Evolutionary conservation across 2,888 invertebrate species (phyloP), one percentile per base, ranked within the genome.

Genomic region (Drymonia ruficornis): DNA sequence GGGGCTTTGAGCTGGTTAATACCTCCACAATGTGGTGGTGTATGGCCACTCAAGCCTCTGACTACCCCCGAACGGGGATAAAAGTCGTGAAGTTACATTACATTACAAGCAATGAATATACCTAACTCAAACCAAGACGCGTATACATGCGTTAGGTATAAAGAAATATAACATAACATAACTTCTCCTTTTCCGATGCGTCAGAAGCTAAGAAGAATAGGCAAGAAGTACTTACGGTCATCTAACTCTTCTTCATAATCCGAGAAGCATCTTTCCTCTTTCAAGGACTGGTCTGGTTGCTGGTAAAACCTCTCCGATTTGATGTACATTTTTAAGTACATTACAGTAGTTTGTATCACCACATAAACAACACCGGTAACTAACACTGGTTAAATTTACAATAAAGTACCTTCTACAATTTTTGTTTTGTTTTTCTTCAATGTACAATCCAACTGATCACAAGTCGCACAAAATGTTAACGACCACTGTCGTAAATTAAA

Each of bases 311-410:
- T 80, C 67, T 91, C 91, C 58, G 91, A 86, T 78, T 91, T 90
- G 53, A 90, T 90, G 67, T 89, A 90, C 90, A 91, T 91, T 80
- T 90, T 89, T 28, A 90, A 72, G 83, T 86, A 90, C 91, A 91
- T 89, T 74, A 79, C 87, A 76, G 40, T 43, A 28, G 55, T 56
- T 23, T 52, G 15, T 23, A 18, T 29, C 45, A 59, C 68, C 55
- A 52, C 53, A 53, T 58, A 16, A 46, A 53, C 53, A 34, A 6
- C 34, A 53, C 48, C 18, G 55, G 56, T 58, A 56, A 52, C 50
- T 23, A 43, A 19, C 40, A 40, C 40, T 40, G 16, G 38, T 5
- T 2, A 15, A 13, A 11, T 38, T 31, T 6, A 7, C 12, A 31
- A 31, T 11, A 31, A 31, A 31, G 9, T 5, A 6, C 4, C 11